These are phyloP conservation scores for Agonopterix subpropinquella DNA, from an alignment of 2,888 invertebrate genomes.

Conservation along the genomic window DNA sequence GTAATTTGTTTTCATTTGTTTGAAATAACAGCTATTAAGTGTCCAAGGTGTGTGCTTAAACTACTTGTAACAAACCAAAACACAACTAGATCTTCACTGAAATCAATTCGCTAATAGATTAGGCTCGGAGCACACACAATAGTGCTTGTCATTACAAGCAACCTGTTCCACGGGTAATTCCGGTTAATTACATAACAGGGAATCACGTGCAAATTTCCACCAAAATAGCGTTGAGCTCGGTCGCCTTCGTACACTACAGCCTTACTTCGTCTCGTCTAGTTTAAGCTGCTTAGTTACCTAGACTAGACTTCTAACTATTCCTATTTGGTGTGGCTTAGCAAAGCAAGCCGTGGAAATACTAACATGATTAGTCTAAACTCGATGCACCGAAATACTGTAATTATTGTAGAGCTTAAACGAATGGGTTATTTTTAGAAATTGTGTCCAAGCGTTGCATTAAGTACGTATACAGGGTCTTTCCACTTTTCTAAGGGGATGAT, in stretches of 20 bases:
- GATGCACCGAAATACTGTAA: too few species aligned
- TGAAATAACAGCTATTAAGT: too few species aligned
- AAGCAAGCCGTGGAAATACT: too few species aligned
- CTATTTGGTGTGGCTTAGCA: neutral
- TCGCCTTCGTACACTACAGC: neutral
- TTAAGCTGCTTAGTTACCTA: conserved; percentile 7
- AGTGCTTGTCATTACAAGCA: neutral
- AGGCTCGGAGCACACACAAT: neutral
- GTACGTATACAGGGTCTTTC: too few species aligned
- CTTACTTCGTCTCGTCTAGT: conserved; percentile 1
- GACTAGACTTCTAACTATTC: conserved; percentile 4
- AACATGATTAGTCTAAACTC: too few species aligned
- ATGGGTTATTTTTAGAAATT: too few species aligned
- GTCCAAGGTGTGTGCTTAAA: too few species aligned
- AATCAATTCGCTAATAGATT: neutral
- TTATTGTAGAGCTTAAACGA: too few species aligned
- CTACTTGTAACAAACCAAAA: too few species aligned
- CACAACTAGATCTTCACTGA: neutral
- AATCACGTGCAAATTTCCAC: conserved; percentile 7
- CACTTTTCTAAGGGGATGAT: too few species aligned
- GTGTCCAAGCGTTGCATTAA: too few species aligned
- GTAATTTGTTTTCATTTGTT: too few species aligned
- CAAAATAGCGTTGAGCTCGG: conserved; percentile 3
- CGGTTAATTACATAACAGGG: conserved; percentile 8
- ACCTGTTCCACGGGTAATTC: conserved; percentile 4